Evolutionary conservation across 2,113 vertebrate species (phyloP), one percentile per base, ranked within the genome.

Genomic region (Bothrops jararaca): DNA sequence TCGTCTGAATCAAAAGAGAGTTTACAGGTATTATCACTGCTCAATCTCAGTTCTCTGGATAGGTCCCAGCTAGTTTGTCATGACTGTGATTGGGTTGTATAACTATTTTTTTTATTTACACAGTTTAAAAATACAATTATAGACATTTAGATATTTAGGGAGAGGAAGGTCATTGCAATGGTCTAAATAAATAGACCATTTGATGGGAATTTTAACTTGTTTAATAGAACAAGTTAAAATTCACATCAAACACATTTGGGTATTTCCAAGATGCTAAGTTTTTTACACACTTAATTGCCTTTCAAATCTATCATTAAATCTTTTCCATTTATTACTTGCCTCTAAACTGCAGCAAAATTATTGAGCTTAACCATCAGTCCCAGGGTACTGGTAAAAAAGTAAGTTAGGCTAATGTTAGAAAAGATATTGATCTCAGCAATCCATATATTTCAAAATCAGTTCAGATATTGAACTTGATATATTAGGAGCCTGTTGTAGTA

Each of bases 81-180:
- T 80, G 74, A 80, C 69, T 39, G n/a, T 34, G n/a, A 18, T 74
- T 34, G 13, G 18, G n/a, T 74, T 34, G 13, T 74, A 74, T 39
- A 74, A 74, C 5, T 74, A 15, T 69, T 69, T 64, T 29, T 64
- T 60, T 60, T 58, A 60, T 60, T 60, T 60, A 60, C 3, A 15
- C 29, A n/a, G n/a, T 69, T 69, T 69, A n/a, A 69, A 69, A 69
- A n/a, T 69, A 69, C 29, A 69, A 69, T 34, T 2, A 74, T 74
- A 53, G 29, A 88, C 2, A 52, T 58, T 50, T 56, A 92, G 56
- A 52, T 91, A 92, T 94, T 92, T 90, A 92, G 26, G 85, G 2
- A 93, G n/a, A 88, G 92, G 23, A 74, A 1, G 93, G 45, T 94
- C 92, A 57, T 23, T 92, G 90, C 91, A 88, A 54, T 6, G 74